These are phyloP conservation scores for Platyscapa corneri DNA, from an alignment of 1,140 invertebrate species.

Conservation along the genomic window DNA sequence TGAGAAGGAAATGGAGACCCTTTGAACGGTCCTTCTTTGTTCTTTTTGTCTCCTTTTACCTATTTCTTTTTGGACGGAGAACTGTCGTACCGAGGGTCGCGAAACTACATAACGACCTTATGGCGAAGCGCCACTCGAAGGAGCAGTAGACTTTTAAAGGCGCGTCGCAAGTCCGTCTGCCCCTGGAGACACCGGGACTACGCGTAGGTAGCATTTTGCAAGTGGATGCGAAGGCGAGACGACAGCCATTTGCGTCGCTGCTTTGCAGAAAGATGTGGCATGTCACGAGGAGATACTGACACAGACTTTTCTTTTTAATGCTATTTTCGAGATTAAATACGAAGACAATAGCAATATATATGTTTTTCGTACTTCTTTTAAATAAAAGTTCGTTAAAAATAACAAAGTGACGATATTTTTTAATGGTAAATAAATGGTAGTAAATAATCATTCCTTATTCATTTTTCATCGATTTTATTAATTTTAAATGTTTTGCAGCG, in stretches of 20 bases:
- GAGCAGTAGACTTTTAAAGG: slow-evolving; percentile 21
- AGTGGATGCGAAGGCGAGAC: slow-evolving; percentile 11
- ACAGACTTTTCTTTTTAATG: not conserved
- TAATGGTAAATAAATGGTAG: too few relatives aligned
- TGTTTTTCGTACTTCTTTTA: too few relatives aligned
- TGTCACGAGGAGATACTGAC: not conserved
- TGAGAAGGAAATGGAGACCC: slow-evolving; percentile 3
- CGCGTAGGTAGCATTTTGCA: not conserved
- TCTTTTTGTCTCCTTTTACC: not conserved
- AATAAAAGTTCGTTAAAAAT: too few relatives aligned
- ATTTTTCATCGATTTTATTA: too few relatives aligned
- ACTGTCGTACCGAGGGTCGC: not conserved
- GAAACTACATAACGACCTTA: slow-evolving; percentile 43
- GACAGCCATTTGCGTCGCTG: not conserved
- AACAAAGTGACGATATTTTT: too few relatives aligned
- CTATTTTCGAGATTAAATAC: not conserved
- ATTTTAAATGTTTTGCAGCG: too few relatives aligned
- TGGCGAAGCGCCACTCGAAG: slow-evolving; percentile 28
- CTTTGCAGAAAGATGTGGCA: not conserved
- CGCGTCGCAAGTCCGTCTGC: not conserved
- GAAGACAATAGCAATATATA: too few relatives aligned
- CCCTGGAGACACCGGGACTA: slow-evolving; percentile 4
- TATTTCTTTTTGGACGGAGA: not conserved
- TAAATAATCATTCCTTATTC: too few relatives aligned
- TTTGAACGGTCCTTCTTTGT: slow-evolving; percentile 3